Base-by-base conservation (phyloP, 2,113 vertebrate species). In the Butorides virescens region DNA sequence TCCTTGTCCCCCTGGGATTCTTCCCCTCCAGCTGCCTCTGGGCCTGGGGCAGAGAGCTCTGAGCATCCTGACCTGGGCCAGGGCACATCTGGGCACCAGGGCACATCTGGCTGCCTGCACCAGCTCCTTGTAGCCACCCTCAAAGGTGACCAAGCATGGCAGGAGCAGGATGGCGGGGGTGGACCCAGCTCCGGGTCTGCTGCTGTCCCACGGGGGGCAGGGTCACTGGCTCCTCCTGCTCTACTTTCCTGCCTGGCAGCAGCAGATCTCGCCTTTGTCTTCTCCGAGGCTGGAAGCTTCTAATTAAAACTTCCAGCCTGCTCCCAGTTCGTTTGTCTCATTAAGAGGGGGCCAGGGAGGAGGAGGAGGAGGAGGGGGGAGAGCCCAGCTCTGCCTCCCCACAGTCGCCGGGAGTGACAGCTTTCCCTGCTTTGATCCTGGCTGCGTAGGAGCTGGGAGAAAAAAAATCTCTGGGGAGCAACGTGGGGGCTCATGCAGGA, bases 301-400 rank as follows among this genome's bases (percentile, higher is more conserved):
- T 82, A 94, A 84, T 93, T 92, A 93, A 86, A 96, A 62, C 92
- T 90, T 85, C 36, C 92, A 88, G 70, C 55, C 63, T 0, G 22
- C 66, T 95, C 82, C 15, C 23, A 3, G 27, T 39, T 80, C 50
- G 0, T 81, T 85, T 34, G 30, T 39, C 80, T 89, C 94, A 65
- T 91, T 86, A 81, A 63, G 70, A 74, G 53, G 76, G 61, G 73
- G 22, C 49, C 10, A 4, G 34, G 13, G 15, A 25, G 5, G 25
- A 15, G 27, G 19, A n/a, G n/a, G n/a, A n/a, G n/a, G 37, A 14
- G 25, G 37, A 13, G 29, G 39, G 49, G 17, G 76, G 15, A 49
- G 36, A 50, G 58, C 46, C 46, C 61, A 55, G 72, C 36, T 68
- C 90, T 44, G 44, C 61, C 42, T 95, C 71, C 47, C 29, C 2